Base-by-base conservation (phyloP, 2,113 vertebrate species). In the Cricetomys ansorgei region DNA sequence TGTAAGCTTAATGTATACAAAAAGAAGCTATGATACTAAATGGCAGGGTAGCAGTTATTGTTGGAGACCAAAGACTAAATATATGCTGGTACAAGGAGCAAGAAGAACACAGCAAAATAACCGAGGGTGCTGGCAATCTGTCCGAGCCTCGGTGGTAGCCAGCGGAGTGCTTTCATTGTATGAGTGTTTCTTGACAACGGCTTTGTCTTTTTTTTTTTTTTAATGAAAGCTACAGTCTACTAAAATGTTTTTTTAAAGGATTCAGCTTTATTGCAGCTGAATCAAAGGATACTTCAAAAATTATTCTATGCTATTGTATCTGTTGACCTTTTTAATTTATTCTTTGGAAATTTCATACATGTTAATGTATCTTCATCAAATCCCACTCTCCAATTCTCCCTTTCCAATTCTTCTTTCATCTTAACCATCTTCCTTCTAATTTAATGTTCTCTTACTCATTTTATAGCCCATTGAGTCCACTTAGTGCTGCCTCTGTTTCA, bases 201-300 rank as follows among this genome's bases (percentile, higher is more conserved):
- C 43, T 64, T 95, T 57, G 9, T 70, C 6, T 21, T 34, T 62
- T 96, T 92, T 19, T n/a, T n/a, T n/a, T n/a, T 84, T 34, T 79
- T 3, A 50, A 2, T 73, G 9, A 48, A 76, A 88, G 7, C 57
- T 53, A 84, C 5, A 64, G 23, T 29, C 53, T 15, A 93, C 10
- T 87, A 80, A 84, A 21, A 45, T 29, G 77, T 15, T 84, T 64
- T 10, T 45, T 43, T 19, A 64, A 88, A 76, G 8, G 3, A 73
- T 70, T 50, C 64, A 80, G 34, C 4, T 87, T 83, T 55, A 70
- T 72, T 34, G 70, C 15, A 86, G 27, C 81, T 13, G 37, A 62
- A 69, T 88, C 45, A 64, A 57, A 94, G 5, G 15, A 50, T 48
- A 59, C 65, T 94, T 77, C 92, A 27, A 31, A 89, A 89, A 94